A percentile compares a stretch with the other conserved stretches of the same genome.
phyloP scores from a whole-genome alignment of 92 coral and sea anemone genomes.

The Parazoanthus swiftii region DNA sequence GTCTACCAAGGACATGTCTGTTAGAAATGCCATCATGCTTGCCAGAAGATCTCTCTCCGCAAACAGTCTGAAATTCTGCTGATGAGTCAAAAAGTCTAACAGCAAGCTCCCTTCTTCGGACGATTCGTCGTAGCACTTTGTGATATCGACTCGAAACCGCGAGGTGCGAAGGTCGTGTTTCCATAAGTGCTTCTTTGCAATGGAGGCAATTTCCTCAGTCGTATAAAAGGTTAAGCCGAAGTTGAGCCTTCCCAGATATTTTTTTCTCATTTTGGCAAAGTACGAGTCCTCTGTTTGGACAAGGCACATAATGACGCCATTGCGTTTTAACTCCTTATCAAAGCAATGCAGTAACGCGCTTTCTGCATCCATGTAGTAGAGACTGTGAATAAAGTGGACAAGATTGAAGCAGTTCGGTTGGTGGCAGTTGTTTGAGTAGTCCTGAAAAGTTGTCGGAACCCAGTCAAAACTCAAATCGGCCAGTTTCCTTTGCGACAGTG shows the following conservation, averaged over 20 bases:
- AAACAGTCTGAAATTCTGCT: constrained; percentile 40
- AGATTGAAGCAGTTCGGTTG: constrained; percentile 46
- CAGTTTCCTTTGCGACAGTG: constrained; percentile 46
- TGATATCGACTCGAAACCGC: constrained; percentile 51
- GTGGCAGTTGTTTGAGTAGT: constrained; percentile 44
- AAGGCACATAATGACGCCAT: constrained; percentile 58
- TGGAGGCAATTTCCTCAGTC: constrained; percentile 54
- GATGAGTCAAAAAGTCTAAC: constrained; percentile 41
- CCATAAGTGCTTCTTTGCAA: constrained; percentile 55
- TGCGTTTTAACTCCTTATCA: constrained; percentile 45
- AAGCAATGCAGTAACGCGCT: constrained; percentile 46
- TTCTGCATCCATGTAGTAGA: constrained; percentile 59
- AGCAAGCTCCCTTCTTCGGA: constrained; percentile 44
- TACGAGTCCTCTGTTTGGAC: constrained; percentile 51
- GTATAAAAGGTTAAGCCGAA: constrained; percentile 37
- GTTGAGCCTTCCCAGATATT: constrained; percentile 43
- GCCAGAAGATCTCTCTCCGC: constrained; percentile 32
- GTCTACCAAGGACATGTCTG: constrained; percentile 38
- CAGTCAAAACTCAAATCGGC: constrained; percentile 56
- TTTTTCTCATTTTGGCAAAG: constrained; percentile 41
- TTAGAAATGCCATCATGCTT: constrained; percentile 40
- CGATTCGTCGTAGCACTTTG: constrained; percentile 49
- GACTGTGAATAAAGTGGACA: constrained; percentile 54
- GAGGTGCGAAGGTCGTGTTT: constrained; percentile 51
- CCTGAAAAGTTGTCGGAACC: constrained; percentile 51